Conservation (phyloP, 1,140 invertebrate genomes). For the Linepithema humile region DNA sequence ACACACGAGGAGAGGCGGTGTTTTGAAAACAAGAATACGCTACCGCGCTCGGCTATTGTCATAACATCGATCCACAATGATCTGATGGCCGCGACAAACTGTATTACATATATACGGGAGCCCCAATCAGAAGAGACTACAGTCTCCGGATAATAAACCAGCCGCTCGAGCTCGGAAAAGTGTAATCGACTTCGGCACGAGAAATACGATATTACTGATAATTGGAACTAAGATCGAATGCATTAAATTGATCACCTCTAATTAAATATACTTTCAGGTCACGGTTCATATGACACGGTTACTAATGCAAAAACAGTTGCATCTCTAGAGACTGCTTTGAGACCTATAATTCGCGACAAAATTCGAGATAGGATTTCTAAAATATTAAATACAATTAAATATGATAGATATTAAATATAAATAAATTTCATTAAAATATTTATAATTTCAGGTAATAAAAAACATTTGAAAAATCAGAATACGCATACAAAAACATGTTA, state of each 20-base stretch:
- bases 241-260: not conserved
- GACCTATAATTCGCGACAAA: too few relatives aligned
- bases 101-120: constrained; percentile 25
- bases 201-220: constrained; percentile 4
- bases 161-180: constrained; percentile 5
- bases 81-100: constrained; percentile 44
- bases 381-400: too few relatives aligned
- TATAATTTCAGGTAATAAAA: too few relatives aligned
- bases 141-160: constrained; percentile 8
- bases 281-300: too few relatives aligned
- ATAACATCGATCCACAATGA: constrained; percentile 63
- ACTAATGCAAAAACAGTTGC: too few relatives aligned
- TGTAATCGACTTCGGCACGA: not conserved
- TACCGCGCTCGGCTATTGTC: constrained; percentile 59
- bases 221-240: not conserved
- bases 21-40: constrained; percentile 65
- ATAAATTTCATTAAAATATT: too few relatives aligned
- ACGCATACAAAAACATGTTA: too few relatives aligned
- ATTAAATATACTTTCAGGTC: not conserved
- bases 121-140: constrained; percentile 6
- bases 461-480: too few relatives aligned
- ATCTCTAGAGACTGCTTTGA: too few relatives aligned
- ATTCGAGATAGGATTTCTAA: too few relatives aligned
- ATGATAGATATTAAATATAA: too few relatives aligned
- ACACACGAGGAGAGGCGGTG: constrained; percentile 28